phyloP scores from a whole-genome alignment of 2,797 vertebrate species.

The Microhierax caerulescens region DNA sequence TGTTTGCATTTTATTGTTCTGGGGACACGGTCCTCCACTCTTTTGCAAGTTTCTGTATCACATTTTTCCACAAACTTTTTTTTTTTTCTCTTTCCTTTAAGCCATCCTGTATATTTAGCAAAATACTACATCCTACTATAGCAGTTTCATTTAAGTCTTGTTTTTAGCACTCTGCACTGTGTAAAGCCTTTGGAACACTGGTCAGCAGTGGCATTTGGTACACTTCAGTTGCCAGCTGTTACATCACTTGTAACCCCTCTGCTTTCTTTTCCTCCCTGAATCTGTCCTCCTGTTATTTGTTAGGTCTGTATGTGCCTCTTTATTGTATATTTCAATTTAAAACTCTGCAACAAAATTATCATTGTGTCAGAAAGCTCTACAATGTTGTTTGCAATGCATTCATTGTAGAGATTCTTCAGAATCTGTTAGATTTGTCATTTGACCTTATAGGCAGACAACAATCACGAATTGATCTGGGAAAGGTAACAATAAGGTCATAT shows the following conservation, averaged over 20 bases:
- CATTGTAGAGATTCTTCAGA: not conserved
- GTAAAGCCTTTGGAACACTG: not conserved
- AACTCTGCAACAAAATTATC: not conserved
- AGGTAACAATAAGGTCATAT: not conserved
- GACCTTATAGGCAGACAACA: not conserved
- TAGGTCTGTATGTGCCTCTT: not conserved
- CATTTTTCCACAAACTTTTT: not conserved
- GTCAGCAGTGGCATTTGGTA: not conserved
- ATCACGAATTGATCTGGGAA: not conserved
- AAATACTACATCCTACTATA: not conserved
- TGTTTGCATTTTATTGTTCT: not conserved
- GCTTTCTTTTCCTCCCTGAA: not conserved
- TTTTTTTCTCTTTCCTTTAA: not conserved
- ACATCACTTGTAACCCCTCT: not conserved
- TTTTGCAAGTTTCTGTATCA: not conserved
- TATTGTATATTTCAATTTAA: not conserved
- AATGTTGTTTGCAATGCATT: not conserved
- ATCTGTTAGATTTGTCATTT: not conserved
- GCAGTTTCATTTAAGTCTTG: not conserved
- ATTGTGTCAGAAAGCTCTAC: not conserved
- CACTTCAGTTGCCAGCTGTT: not conserved
- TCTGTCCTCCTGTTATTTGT: not conserved
- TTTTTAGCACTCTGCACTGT: not conserved
- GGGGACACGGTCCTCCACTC: not conserved
- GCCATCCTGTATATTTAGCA: not conserved